Evolutionary conservation across 1,140 invertebrate genomes (phyloP), one percentile per base, ranked within the genome.

Genomic region (Apis dorsata): DNA sequence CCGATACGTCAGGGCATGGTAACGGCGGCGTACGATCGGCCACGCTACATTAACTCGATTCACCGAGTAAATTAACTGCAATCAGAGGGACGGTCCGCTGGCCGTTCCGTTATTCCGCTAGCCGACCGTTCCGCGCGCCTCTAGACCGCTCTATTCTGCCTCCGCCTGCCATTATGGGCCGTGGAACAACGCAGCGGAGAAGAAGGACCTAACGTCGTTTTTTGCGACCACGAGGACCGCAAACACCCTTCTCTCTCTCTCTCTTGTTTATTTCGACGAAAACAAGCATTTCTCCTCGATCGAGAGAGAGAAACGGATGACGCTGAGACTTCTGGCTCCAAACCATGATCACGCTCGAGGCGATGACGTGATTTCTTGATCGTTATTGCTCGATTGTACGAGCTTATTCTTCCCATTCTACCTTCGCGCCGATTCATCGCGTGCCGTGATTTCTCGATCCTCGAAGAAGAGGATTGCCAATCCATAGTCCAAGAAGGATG

Each of bases 31-130:
- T 72, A 86, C 88, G 85, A 87, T 83, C 74, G 89, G 89, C 34
- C 88, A 92, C 92, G 92, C 86, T 93, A 93, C 93, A 93, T 93
- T 93, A 93, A 93, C 92, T 90, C 92, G 92, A 93, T 93, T 92
- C 91, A 89, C 89, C 83, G 92, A 91, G 91, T 92, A 93, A 93
- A 93, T 93, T 93, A 93, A 93, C 92, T 93, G 91, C 92, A 93
- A 93, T 93, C 93, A 93, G 90, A 89, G 90, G 90, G 91, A 90
- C 86, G 88, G 82, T 89, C 90, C 86, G 89, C 89, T 92, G 86
- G 89, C 90, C 91, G 90, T 92, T 92, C 88, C 91, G 90, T 87
- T 87, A 89, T 90, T 89, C 89, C 90, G 84, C 86, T 90, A 85
- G 89, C 88, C 85, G 84, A 72, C 86, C 85, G 85, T 89, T 88